These are phyloP conservation scores for Lerista edwardsae DNA, from an alignment of 2,797 vertebrate genomes.

Conservation along the genomic window DNA sequence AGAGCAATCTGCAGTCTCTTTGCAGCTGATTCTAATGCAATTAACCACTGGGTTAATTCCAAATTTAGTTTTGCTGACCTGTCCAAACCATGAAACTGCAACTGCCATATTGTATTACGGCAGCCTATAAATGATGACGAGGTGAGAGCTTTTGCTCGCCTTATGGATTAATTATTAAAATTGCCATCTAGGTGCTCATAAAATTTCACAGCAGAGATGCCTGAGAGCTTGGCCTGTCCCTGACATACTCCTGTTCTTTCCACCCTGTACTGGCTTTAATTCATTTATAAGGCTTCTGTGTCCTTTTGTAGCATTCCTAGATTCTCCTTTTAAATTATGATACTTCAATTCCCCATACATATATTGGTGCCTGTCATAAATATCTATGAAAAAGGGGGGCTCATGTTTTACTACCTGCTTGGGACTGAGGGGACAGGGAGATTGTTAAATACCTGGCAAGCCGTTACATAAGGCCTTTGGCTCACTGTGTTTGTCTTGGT, in stretches of 20 bases:
- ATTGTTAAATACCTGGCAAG: neutral
- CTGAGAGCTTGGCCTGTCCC: conserved; percentile 6
- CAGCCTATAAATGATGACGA: conserved; percentile 37
- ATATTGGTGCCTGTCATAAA: neutral
- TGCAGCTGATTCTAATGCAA: conserved; percentile 55
- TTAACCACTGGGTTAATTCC: conserved; percentile 66
- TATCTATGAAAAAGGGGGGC: no score
- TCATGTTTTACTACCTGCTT: neutral
- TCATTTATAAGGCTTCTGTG: neutral
- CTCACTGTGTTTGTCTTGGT: neutral
- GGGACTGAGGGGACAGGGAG: neutral
- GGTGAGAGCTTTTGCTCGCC: conserved; percentile 40
- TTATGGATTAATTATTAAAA: conserved; percentile 47
- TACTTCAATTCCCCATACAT: neutral
- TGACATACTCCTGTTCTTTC: conserved; percentile 1
- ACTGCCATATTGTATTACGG: conserved; percentile 43
- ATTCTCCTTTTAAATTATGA: neutral
- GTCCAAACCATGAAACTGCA: conserved; percentile 23
- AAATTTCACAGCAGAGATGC: conserved; percentile 11
- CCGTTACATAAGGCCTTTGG: neutral
- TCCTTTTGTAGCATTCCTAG: neutral
- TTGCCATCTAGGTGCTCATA: conserved; percentile 18
- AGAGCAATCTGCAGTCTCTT: neutral
- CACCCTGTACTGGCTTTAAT: neutral
- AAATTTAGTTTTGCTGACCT: conserved; percentile 59